Evolutionary conservation across 2,113 vertebrate genomes (phyloP).

Genomic region (Mastomys natalensis): DNA sequence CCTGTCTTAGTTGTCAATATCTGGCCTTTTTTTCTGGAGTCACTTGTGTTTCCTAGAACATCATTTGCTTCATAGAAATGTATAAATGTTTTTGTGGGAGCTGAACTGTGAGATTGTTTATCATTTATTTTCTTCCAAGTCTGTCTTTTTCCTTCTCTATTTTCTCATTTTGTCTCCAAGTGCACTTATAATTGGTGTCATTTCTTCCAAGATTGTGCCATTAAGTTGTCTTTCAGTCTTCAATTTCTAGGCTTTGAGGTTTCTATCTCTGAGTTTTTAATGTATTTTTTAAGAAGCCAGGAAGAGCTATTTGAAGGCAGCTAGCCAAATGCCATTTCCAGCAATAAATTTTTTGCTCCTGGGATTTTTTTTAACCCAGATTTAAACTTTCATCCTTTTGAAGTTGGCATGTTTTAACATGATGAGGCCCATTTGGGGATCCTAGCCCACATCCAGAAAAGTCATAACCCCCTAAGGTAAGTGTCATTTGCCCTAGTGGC

Average conservation of each 20-base stretch:
- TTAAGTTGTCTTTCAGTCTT: slow-evolving; percentile 60
- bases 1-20: neutral
- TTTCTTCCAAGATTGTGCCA: slow-evolving; percentile 57
- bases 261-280: slow-evolving; percentile 33
- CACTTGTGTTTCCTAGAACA: neutral
- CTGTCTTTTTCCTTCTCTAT: slow-evolving; percentile 10
- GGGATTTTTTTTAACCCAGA: slow-evolving; percentile 66
- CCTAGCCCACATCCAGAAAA: neutral
- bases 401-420: slow-evolving; percentile 19
- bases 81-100: slow-evolving; percentile 1
- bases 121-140: slow-evolving; percentile 46
- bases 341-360: slow-evolving; percentile 41
- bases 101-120: slow-evolving; percentile 1
- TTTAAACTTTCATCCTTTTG: slow-evolving; percentile 58
- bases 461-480: neutral
- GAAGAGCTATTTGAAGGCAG: slow-evolving; percentile 44
- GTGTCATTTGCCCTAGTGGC: neutral
- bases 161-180: slow-evolving; percentile 57
- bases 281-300: slow-evolving; percentile 59
- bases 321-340: slow-evolving; percentile 68
- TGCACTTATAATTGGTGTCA: slow-evolving; percentile 21
- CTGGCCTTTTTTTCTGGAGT: slow-evolving; percentile 23
- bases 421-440: slow-evolving; percentile 30
- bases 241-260: slow-evolving; percentile 27
- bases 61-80: slow-evolving; percentile 13